These are phyloP conservation scores for Poecilia wingei DNA, from an alignment of 2,797 vertebrate genomes.

Conservation along the genomic window DNA sequence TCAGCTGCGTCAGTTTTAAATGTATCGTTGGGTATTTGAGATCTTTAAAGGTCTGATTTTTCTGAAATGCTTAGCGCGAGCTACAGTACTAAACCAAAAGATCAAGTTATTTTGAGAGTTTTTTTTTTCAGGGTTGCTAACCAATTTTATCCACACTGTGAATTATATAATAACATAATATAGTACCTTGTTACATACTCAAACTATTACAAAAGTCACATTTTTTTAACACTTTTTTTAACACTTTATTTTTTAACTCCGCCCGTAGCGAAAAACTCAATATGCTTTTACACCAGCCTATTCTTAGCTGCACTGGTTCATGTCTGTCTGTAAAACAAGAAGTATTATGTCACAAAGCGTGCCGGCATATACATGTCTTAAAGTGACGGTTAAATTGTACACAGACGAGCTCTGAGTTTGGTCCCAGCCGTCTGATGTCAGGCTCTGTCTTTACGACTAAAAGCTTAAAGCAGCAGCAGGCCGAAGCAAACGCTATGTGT, in stretches of 20 bases:
- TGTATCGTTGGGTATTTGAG: background rate
- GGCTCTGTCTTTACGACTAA: background rate
- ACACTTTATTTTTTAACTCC: background rate
- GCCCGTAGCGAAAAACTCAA: background rate
- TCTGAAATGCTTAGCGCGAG: too few species aligned
- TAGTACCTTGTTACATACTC: background rate
- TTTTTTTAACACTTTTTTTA: too few species aligned
- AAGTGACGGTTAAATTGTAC: background rate
- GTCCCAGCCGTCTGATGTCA: background rate
- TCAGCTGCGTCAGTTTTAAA: background rate
- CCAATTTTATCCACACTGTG: background rate
- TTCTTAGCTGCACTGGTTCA: background rate
- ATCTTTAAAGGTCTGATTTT: background rate
- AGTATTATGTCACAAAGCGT: conserved; percentile 1
- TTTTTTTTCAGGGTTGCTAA: background rate
- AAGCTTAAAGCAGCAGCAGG: background rate
- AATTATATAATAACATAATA: background rate
- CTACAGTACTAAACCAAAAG: background rate
- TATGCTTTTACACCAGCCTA: background rate
- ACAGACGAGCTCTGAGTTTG: background rate
- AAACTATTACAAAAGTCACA: background rate
- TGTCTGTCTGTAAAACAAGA: background rate
- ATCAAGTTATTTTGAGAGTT: background rate
- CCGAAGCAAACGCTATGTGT: background rate
- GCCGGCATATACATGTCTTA: background rate